Conservation (phyloP, 1,140 invertebrate genomes). For the Drosophila setifemur region DNA sequence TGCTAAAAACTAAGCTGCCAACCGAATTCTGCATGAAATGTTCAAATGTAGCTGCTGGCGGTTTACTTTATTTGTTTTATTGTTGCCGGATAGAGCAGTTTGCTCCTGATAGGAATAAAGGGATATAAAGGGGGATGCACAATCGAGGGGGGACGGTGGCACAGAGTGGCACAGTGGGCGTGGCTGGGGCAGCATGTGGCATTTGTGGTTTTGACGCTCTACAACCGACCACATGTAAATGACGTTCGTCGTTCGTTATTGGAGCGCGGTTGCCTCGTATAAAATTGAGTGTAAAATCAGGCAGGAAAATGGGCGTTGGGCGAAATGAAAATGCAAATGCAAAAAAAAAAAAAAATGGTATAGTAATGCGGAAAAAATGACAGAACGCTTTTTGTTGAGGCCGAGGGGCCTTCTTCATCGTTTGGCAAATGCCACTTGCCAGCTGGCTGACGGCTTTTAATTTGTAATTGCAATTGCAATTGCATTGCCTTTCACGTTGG, state of each 20-base stretch:
- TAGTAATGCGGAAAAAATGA: neutral
- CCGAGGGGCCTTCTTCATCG: slow-evolving; percentile 17
- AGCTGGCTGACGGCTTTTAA: slow-evolving; percentile 60
- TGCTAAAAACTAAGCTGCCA: neutral
- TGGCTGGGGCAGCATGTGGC: slow-evolving; percentile 65
- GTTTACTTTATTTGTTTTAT: slow-evolving; percentile 78
- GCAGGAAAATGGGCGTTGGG: slow-evolving; percentile 9
- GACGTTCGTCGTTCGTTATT: slow-evolving; percentile 81
- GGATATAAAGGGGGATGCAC: neutral
- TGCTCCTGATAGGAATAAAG: neutral
- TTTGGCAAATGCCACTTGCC: slow-evolving; percentile 31
- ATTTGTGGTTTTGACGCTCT: slow-evolving; percentile 81
- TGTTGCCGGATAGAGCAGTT: slow-evolving; percentile 48
- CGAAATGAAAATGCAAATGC: neutral
- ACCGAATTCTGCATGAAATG: slow-evolving; percentile 61
- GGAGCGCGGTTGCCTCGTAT: slow-evolving; percentile 69
- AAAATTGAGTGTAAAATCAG: slow-evolving; percentile 67
- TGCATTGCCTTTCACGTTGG: slow-evolving; percentile 58
- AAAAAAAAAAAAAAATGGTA: neutral
- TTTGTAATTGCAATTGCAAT: slow-evolving; percentile 79
- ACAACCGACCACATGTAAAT: slow-evolving; percentile 79
- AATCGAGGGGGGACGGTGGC: neutral
- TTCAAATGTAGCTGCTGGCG: slow-evolving; percentile 68
- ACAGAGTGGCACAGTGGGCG: slow-evolving; percentile 1
- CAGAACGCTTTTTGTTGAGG: neutral